A percentile compares a stretch with the other conserved stretches of the same genome.
Conservation (phyloP, 2,113 vertebrate species). For the Hydropotes inermis region DNA sequence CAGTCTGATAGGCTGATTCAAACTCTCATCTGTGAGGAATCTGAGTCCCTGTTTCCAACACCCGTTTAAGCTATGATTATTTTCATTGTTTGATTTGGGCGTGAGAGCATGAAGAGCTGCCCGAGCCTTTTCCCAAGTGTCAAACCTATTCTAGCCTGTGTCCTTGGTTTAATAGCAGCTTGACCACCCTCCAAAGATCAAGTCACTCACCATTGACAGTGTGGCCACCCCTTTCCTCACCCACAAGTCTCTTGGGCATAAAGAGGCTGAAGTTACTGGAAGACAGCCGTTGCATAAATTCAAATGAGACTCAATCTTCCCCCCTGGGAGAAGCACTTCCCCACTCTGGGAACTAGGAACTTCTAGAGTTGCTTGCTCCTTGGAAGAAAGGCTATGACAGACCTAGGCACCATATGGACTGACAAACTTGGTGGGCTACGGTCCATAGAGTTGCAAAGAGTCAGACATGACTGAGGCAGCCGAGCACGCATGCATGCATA, state of each 20-base stretch:
- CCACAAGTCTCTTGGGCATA: background rate
- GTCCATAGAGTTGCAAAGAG: background rate
- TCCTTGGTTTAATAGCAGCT: background rate
- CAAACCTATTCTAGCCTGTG: background rate
- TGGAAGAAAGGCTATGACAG: background rate
- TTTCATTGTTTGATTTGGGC: background rate
- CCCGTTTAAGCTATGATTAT: background rate
- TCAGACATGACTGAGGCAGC: background rate
- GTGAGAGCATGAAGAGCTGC: background rate
- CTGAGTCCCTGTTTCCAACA: background rate
- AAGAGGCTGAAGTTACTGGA: background rate
- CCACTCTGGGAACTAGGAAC: background rate
- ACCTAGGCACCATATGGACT: background rate
- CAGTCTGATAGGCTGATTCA: no score
- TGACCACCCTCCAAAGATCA: background rate
- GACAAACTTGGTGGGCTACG: accelerated
- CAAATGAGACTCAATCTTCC: background rate
- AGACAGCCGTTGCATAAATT: background rate
- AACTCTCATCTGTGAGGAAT: background rate
- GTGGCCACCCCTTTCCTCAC: background rate
- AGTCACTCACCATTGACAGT: background rate
- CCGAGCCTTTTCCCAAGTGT: background rate
- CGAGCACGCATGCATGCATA: background rate
- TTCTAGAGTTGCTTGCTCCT: background rate
- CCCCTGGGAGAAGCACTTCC: background rate